phyloP scores from a whole-genome alignment of 2,113 vertebrate genomes.

The Tauraco erythrolophus region DNA sequence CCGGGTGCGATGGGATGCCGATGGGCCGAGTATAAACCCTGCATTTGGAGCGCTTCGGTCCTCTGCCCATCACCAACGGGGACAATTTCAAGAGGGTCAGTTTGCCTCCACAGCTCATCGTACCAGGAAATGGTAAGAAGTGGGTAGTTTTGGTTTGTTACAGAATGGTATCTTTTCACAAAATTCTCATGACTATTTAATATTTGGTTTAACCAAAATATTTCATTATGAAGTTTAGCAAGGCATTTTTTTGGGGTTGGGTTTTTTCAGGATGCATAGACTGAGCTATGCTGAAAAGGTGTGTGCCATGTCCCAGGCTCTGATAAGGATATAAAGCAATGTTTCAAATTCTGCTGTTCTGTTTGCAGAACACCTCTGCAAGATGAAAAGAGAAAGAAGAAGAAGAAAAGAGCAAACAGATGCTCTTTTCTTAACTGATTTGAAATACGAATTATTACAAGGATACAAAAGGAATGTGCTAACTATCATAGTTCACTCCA shows the following conservation, averaged over 20 bases:
- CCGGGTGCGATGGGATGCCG: neutral
- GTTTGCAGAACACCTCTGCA: neutral
- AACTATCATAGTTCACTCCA: neutral
- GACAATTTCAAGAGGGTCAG: neutral
- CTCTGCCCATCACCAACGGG: neutral
- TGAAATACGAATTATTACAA: neutral
- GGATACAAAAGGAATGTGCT: neutral
- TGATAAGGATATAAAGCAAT: neutral
- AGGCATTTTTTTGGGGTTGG: neutral
- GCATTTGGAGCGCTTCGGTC: rapidly evolving
- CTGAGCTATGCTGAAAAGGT: neutral
- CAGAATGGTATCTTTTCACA: neutral
- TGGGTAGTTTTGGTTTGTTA: neutral
- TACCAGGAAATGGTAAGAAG: neutral
- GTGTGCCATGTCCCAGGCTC: neutral
- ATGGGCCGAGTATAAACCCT: rapidly evolving
- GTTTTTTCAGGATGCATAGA: neutral
- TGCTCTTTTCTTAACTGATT: neutral
- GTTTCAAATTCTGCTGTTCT: neutral
- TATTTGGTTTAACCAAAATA: neutral
- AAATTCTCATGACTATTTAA: neutral
- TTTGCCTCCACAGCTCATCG: neutral
- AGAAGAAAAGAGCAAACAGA: no score
- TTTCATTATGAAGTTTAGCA: neutral
- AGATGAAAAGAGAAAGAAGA: no score